Percentiles rank a stretch among this genome's conserved stretches.
phyloP scores from a whole-genome alignment of 2,888 invertebrate species.

The Meandrusa payeni region DNA sequence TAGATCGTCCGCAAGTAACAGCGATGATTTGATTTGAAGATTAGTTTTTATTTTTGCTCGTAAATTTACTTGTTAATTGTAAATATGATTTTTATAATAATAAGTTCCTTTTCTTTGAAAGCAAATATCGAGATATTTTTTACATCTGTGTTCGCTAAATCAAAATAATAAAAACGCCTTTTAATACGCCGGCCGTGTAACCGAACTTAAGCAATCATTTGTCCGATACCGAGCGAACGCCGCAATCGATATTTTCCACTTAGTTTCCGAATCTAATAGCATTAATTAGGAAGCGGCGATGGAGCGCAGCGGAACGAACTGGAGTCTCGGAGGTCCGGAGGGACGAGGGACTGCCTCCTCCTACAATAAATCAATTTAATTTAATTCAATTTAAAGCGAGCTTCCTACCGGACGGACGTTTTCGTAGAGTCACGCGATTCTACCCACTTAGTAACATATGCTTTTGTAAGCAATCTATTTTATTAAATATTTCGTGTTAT shows the following conservation, averaged over 20 bases:
- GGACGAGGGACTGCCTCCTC: slow-evolving; percentile 57
- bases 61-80: too few species aligned
- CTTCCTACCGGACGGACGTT: slow-evolving; percentile 55
- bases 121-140: too few species aligned
- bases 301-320: slow-evolving; percentile 54
- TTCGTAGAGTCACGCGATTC: slow-evolving; percentile 62
- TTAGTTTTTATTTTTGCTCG: too few species aligned
- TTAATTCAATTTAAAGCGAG: slow-evolving; percentile 75
- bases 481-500: too few species aligned
- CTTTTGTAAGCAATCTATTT: slow-evolving; percentile 4
- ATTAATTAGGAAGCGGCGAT: slow-evolving; percentile 64
- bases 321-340: slow-evolving; percentile 29
- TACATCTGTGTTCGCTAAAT: too few species aligned
- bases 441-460: slow-evolving; percentile 25
- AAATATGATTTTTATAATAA: too few species aligned
- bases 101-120: too few species aligned
- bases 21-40: too few species aligned
- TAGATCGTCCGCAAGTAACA: too few species aligned
- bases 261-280: slow-evolving; percentile 69
- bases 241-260: slow-evolving; percentile 52
- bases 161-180: too few species aligned
- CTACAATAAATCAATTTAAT: slow-evolving; percentile 78
- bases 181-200: too few species aligned
- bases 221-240: slow-evolving; percentile 26
- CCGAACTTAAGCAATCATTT: slow-evolving; percentile 1